phyloP scores from a whole-genome alignment of 2,113 vertebrate genomes.

The Typhlomys cinereus region DNA sequence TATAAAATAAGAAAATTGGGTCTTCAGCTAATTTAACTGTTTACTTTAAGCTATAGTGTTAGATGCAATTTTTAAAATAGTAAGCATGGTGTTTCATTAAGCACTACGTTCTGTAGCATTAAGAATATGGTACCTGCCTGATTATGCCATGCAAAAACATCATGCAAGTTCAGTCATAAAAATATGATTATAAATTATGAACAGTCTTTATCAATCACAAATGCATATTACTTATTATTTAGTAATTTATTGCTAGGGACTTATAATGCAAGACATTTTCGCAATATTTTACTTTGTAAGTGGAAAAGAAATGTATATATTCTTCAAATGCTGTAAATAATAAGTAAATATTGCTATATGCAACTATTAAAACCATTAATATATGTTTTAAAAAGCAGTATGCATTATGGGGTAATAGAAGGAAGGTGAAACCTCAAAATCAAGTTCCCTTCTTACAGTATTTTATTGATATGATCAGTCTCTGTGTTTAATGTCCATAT shows the following conservation, averaged over 20 bases:
- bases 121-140: background rate
- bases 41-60: background rate
- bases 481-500: background rate
- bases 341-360: background rate
- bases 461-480: too few species aligned
- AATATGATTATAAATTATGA: background rate
- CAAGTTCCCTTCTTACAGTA: background rate
- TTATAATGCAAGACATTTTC: background rate
- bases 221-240: background rate
- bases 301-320: background rate
- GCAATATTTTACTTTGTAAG: background rate
- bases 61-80: background rate
- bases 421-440: background rate
- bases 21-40: background rate
- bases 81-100: background rate
- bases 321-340: background rate
- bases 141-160: background rate
- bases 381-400: background rate
- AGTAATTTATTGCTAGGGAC: background rate
- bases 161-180: background rate
- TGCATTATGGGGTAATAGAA: background rate
- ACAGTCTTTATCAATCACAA: background rate
- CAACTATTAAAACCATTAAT: background rate
- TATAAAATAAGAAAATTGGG: background rate
- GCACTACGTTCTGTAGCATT: background rate